Evolutionary conservation across 1,140 invertebrate species (phyloP).

Genomic region (Cotesia glomerata): DNA sequence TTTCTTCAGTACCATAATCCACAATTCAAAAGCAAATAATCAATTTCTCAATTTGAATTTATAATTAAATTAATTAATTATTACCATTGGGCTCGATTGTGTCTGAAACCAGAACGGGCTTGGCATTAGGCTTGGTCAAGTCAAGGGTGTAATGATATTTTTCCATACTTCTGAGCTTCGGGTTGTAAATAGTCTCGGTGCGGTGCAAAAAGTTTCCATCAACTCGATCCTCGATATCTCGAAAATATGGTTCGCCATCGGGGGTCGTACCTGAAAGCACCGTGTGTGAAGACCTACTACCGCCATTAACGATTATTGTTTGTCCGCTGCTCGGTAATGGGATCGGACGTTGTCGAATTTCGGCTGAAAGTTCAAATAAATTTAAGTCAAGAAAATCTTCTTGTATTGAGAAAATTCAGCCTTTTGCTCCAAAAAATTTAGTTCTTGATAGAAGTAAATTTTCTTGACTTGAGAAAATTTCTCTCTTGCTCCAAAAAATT

Average conservation of each 20-base stretch:
- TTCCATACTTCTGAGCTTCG: not conserved
- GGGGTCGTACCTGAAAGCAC: slow-evolving; percentile 27
- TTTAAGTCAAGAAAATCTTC: too few species aligned
- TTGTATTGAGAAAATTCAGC: too few species aligned
- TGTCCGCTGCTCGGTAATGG: not conserved
- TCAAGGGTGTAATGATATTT: slow-evolving; percentile 35
- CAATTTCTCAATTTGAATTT: too few species aligned
- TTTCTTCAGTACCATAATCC: too few species aligned
- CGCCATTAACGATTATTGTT: slow-evolving; percentile 21
- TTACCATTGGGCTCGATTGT: not conserved
- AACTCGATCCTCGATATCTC: slow-evolving; percentile 29
- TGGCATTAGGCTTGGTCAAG: slow-evolving; percentile 34
- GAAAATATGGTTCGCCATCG: slow-evolving; percentile 36
- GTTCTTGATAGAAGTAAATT: too few species aligned
- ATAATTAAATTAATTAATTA: too few species aligned
- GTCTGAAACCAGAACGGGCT: slow-evolving; percentile 30
- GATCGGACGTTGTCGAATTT: not conserved
- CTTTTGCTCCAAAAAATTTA: too few species aligned
- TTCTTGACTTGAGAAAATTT: too few species aligned
- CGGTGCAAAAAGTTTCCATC: slow-evolving; percentile 33
- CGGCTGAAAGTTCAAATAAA: too few species aligned
- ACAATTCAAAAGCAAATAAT: too few species aligned
- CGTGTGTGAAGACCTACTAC: slow-evolving; percentile 1
- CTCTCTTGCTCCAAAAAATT: too few species aligned
- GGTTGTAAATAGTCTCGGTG: slow-evolving; percentile 36